phyloP scores from a whole-genome alignment of 1,140 invertebrate species.

The Oryctes rhinoceros region DNA sequence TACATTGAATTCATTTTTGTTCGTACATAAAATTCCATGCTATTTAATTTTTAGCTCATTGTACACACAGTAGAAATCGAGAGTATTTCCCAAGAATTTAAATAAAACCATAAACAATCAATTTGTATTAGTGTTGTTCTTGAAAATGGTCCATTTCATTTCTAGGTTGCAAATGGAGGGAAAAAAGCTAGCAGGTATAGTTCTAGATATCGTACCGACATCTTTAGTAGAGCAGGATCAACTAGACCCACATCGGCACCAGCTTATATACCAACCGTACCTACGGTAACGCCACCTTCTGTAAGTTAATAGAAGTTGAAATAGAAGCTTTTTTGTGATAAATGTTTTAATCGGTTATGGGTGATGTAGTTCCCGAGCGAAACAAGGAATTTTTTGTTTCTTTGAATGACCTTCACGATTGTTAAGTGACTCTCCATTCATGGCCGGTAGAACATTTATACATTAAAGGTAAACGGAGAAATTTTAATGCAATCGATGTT shows the following conservation, averaged over 20 bases:
- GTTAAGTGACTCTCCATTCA: not conserved
- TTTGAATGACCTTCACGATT: not conserved
- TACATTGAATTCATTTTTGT: not conserved
- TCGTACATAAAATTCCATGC: no score
- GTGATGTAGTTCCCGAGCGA: not conserved
- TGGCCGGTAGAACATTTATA: not conserved
- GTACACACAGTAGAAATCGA: no score
- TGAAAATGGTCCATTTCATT: not conserved
- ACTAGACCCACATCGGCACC: constrained; percentile 51
- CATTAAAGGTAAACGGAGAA: not conserved
- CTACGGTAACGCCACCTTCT: constrained; percentile 43
- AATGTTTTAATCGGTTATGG: not conserved
- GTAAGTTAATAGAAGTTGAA: constrained; percentile 44
- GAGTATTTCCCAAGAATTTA: not conserved
- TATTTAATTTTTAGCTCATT: no score
- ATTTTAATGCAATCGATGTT: not conserved
- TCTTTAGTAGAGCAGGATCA: constrained; percentile 48
- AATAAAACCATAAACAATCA: not conserved
- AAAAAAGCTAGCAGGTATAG: constrained; percentile 51
- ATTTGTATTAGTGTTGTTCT: not conserved
- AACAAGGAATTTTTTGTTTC: not conserved
- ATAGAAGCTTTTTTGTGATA: not conserved
- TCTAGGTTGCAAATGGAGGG: constrained; percentile 4
- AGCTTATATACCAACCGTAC: constrained; percentile 45
- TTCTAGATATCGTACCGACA: constrained; percentile 55